Evolutionary conservation across 1,140 invertebrate species (phyloP).

Genomic region (Littorina saxatilis): DNA sequence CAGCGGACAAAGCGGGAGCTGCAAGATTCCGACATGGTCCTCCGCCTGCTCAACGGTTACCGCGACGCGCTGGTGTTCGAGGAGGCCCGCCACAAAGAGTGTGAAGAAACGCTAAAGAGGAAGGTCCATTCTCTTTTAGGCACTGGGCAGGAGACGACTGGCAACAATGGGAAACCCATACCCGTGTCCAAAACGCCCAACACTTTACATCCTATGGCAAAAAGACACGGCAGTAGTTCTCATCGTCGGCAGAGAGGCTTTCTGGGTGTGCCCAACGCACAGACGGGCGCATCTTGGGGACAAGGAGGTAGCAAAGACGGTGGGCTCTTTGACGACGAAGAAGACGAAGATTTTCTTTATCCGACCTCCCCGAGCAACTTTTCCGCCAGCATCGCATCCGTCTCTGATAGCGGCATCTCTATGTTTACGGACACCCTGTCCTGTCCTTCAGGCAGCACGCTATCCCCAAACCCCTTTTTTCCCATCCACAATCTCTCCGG

Average conservation of each 20-base stretch:
- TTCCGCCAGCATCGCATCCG: neutral
- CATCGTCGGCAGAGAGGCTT: neutral
- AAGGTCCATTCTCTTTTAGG: constrained; percentile 2
- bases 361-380: neutral
- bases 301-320: no score
- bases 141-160: neutral
- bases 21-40: constrained; percentile 5
- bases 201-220: neutral
- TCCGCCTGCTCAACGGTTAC: constrained; percentile 28
- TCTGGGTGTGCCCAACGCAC: neutral
- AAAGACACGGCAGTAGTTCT: neutral
- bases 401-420: no score
- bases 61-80: constrained; percentile 34
- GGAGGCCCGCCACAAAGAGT: neutral
- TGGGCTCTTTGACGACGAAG: neutral
- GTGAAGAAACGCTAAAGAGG: neutral
- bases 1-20: neutral
- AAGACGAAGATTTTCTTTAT: neutral
- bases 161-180: neutral
- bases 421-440: neutral
- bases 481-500: neutral
- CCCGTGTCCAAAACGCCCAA: neutral
- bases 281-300: no score
- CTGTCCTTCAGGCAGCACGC: neutral
- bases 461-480: neutral